These are phyloP conservation scores for Caretta caretta DNA, from an alignment of 2,113 vertebrate genomes.

Conservation along the genomic window DNA sequence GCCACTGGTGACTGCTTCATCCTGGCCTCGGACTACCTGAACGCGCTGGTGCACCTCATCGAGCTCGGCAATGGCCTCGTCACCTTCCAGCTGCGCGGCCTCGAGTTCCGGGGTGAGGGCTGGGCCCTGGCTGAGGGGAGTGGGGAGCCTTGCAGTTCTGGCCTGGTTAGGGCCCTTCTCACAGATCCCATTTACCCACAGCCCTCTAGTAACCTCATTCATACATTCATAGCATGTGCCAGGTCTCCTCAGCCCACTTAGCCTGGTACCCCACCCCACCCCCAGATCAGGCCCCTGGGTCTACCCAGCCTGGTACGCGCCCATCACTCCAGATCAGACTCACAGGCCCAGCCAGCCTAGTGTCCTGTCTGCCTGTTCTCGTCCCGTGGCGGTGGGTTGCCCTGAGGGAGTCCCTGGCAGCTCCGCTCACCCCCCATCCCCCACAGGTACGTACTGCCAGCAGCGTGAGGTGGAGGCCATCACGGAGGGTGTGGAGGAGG, in stretches of 20 bases:
- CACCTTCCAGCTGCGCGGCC: constrained; percentile 92
- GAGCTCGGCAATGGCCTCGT: constrained; percentile 93
- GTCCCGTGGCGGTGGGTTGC: not conserved
- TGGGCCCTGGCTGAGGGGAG: not conserved
- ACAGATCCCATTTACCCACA: not conserved
- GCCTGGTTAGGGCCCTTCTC: not conserved
- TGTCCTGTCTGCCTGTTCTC: accelerated
- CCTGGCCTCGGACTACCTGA: constrained; percentile 94
- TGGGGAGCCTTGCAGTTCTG: not conserved
- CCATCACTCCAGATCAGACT: not conserved
- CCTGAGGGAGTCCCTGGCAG: not conserved
- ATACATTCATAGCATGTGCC: accelerated
- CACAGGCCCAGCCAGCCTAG: too few relatives aligned
- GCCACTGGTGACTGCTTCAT: constrained; percentile 92
- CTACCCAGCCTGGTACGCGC: not conserved
- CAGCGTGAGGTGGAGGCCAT: constrained; percentile 95
- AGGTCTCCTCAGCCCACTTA: not conserved
- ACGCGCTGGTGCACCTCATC: constrained; percentile 92
- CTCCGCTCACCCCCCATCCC: too few relatives aligned
- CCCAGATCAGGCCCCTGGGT: not conserved
- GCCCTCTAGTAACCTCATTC: not conserved
- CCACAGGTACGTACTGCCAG: constrained; percentile 90
- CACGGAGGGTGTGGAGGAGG: constrained; percentile 93
- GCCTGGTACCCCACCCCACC: not conserved
- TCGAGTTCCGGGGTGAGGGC: constrained; percentile 91